Base-by-base conservation (phyloP, 2,797 vertebrate species). In the Halcyon leucocephala region DNA sequence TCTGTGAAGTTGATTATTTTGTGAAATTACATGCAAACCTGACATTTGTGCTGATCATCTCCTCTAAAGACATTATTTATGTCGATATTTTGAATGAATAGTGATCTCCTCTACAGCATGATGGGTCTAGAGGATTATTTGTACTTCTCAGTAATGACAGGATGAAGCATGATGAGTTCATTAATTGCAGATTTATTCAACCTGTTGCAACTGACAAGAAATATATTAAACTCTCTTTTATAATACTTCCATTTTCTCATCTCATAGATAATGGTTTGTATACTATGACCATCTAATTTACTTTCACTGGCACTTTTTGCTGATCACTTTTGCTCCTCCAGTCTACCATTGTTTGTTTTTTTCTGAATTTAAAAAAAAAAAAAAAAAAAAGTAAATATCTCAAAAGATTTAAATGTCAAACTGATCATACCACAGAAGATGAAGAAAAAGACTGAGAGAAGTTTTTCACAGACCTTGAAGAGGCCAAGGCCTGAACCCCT, bases 101-200 rank as follows among this genome's bases (percentile, higher is more conserved):
- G 49, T 54, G 7, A 49, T 89, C 44, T 79, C 6, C 37, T 83
- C 14, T 86, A 33, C 33, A 77, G 16, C 5, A 62, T 44, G 69
- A 82, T 72, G 42, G 16, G 35, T 86, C 82, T 86, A 91, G 24
- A 84, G 18, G 44, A 17, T 73, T 77, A 67, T 80, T 87, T 91
- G 18, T 42, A 49, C 33, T 93, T 89, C 81, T 67, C 49, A 15
- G 10, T 85, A 80, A 73, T 61, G 89, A 86, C 20, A 85, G 25
- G 21, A 79, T 79, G 55, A 94, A 92, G 33, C n/a, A 94, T 26
- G 48, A 90, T 70, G 48, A 89, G 51, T 73, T 95, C 28, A 86
- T 94, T 93, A 92, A 82, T 20, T 82, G 25, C 16, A 87, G n/a
- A 67, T 80, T 91, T 93, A 84, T 93, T 81, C 15, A 64, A 58